Percentiles rank a stretch among this genome's conserved stretches.
Evolutionary conservation across 2,797 vertebrate genomes (phyloP).

Genomic region (Ctenosaura bakeri): DNA sequence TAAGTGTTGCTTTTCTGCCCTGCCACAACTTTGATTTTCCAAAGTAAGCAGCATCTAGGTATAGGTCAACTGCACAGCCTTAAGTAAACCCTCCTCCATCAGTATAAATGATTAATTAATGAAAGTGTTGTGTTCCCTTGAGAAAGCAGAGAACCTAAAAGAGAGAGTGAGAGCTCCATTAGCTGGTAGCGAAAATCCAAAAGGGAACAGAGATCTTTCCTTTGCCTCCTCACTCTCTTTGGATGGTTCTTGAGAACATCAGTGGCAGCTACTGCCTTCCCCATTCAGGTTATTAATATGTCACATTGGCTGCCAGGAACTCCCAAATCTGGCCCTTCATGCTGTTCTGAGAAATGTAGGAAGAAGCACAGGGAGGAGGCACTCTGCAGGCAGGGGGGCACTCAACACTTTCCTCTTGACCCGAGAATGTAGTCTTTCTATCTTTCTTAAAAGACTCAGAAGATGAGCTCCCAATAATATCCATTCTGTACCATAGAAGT

Average conservation of each 20-base stretch:
- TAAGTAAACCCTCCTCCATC: too few relatives aligned
- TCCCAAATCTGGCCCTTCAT: neutral
- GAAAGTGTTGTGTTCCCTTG: too few relatives aligned
- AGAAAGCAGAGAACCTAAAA: too few relatives aligned
- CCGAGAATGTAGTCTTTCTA: neutral
- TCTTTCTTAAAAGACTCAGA: neutral
- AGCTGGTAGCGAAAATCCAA: too few relatives aligned
- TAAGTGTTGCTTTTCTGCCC: neutral
- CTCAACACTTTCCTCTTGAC: neutral
- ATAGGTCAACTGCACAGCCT: neutral
- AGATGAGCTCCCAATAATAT: neutral
- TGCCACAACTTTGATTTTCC: neutral
- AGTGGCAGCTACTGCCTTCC: too few relatives aligned
- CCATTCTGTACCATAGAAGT: neutral
- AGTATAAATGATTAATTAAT: too few relatives aligned
- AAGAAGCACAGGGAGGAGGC: neutral
- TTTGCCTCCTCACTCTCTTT: too few relatives aligned
- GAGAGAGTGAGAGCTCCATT: too few relatives aligned
- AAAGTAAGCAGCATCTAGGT: neutral
- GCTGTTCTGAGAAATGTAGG: too few relatives aligned
- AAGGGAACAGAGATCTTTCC: too few relatives aligned
- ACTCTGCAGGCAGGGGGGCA: neutral
- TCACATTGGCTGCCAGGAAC: neutral
- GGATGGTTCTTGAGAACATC: too few relatives aligned
- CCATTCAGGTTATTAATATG: too few relatives aligned